phyloP scores from a whole-genome alignment of 2,113 vertebrate genomes.

The Myotis yumanensis region DNA sequence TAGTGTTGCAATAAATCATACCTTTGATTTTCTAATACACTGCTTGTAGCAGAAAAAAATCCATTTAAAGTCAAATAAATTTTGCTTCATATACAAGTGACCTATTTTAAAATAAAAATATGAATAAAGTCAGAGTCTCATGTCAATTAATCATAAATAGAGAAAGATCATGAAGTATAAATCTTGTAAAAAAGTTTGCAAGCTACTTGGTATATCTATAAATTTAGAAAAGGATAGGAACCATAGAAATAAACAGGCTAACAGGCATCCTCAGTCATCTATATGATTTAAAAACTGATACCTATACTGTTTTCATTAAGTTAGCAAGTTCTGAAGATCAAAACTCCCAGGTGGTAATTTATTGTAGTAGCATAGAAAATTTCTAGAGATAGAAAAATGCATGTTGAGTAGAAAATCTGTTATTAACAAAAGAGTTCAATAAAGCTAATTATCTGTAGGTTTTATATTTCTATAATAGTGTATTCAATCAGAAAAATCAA shows the following conservation, averaged over 20 bases:
- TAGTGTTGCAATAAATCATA: not conserved
- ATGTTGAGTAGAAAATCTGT: not conserved
- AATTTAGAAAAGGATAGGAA: not conserved
- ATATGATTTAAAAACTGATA: not conserved
- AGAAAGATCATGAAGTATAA: not conserved
- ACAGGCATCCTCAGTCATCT: not conserved
- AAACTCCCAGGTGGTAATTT: not conserved
- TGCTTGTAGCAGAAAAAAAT: not conserved
- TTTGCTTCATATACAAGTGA: not conserved
- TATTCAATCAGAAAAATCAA: not conserved
- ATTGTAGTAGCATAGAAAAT: not conserved
- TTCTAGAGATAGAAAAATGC: not conserved
- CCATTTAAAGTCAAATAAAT: not conserved
- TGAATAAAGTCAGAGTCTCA: not conserved
- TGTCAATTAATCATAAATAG: not conserved
- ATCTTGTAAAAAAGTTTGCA: not conserved
- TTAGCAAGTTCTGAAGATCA: not conserved
- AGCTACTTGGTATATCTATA: not conserved
- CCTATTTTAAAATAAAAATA: not conserved
- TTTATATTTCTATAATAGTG: not conserved
- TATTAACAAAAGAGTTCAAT: not conserved
- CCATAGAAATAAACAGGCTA: not conserved
- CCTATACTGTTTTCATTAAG: not conserved
- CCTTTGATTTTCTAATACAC: not conserved
- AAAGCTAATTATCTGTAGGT: not conserved